phyloP scores from a whole-genome alignment of 2,888 invertebrate genomes.

The Hedychridium roseum region DNA sequence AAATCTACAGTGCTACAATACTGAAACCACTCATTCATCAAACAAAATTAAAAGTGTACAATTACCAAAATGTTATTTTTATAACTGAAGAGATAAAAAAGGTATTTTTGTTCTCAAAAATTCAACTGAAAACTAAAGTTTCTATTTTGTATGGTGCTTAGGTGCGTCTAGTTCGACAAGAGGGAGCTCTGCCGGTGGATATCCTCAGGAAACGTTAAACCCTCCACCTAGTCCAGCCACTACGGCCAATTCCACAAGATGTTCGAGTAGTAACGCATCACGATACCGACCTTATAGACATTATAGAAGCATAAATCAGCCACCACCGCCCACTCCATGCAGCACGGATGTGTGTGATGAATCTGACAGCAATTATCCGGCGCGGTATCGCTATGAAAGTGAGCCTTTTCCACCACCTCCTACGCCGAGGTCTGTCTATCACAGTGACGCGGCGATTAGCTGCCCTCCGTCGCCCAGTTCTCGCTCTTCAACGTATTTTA shows the following conservation, averaged over 20 bases:
- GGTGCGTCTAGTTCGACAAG: slow-evolving; percentile 76
- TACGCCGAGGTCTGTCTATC: slow-evolving; percentile 78
- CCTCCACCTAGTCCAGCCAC: slow-evolving; percentile 92
- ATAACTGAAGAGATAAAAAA: not conserved
- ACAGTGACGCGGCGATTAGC: slow-evolving; percentile 73
- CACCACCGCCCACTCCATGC: slow-evolving; percentile 94
- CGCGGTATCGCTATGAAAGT: slow-evolving; percentile 69
- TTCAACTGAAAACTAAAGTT: not conserved
- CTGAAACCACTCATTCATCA: no score
- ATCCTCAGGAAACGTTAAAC: slow-evolving; percentile 87
- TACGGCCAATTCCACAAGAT: slow-evolving; percentile 70
- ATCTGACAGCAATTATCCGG: slow-evolving; percentile 78
- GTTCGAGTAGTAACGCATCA: slow-evolving; percentile 67
- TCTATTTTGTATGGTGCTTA: slow-evolving; percentile 11
- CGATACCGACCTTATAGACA: slow-evolving; percentile 79
- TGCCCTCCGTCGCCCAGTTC: slow-evolving; percentile 74
- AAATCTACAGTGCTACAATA: not conserved
- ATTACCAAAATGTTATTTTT: no score
- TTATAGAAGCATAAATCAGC: slow-evolving; percentile 79
- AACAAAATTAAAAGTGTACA: no score
- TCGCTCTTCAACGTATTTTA: slow-evolving; percentile 80
- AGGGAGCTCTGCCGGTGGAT: slow-evolving; percentile 69
- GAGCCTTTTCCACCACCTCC: slow-evolving; percentile 81
- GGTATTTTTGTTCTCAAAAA: not conserved
- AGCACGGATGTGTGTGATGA: slow-evolving; percentile 94